A percentile compares a stretch with the other conserved stretches of the same genome.
These are phyloP conservation scores for Nibea coibor DNA, from an alignment of 2,113 vertebrate genomes.

Conservation along the genomic window DNA sequence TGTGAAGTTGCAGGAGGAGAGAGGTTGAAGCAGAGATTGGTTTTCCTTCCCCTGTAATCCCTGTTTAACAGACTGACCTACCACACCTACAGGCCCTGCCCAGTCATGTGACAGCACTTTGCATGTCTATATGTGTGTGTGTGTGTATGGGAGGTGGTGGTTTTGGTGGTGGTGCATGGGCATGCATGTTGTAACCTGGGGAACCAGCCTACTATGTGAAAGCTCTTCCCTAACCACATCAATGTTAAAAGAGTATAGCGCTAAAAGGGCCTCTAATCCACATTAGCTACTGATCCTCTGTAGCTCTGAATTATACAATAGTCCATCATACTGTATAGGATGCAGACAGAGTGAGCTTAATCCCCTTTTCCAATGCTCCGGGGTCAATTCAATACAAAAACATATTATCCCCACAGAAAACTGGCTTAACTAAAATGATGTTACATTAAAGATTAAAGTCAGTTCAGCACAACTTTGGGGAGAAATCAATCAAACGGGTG, in stretches of 20 bases:
- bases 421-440: neutral
- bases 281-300: conserved; percentile 43
- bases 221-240: neutral
- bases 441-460: neutral
- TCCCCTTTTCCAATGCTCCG: neutral
- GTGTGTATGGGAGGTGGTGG: neutral
- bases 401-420: neutral
- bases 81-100: conserved; percentile 76
- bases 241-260: neutral
- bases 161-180: neutral
- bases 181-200: neutral
- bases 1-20: conserved; percentile 4
- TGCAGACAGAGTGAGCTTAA: neutral
- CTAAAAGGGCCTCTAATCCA: conserved; percentile 15
- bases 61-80: conserved; percentile 59
- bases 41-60: conserved; percentile 67
- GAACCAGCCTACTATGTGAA: conserved; percentile 2
- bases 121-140: conserved; percentile 50
- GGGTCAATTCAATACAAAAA: neutral
- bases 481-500: neutral
- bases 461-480: neutral
- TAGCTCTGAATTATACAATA: neutral
- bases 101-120: conserved; percentile 75
- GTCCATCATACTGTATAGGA: neutral
- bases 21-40: conserved; percentile 12